phyloP scores from a whole-genome alignment of 2,888 invertebrate genomes.

The Beris chalybata region DNA sequence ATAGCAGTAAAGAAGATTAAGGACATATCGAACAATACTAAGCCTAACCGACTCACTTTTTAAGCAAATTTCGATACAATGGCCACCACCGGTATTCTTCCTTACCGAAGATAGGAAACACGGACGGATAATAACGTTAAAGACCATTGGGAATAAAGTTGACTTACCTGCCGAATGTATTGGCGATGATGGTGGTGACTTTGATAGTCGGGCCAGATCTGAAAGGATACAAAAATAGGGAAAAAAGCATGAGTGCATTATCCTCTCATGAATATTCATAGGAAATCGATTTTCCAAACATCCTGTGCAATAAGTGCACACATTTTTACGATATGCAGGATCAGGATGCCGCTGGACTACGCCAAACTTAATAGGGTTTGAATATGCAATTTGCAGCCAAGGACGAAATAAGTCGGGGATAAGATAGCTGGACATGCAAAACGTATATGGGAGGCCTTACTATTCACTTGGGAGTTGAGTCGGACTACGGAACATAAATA shows the following conservation, averaged over 20 bases:
- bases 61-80: slow-evolving; percentile 20
- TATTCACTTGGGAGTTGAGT: slow-evolving; percentile 17
- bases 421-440: slow-evolving; percentile 21
- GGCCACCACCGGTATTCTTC: too few species aligned
- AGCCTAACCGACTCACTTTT: slow-evolving; percentile 4
- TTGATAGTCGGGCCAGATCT: slow-evolving; percentile 54
- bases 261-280: slow-evolving; percentile 41
- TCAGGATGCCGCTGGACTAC: too few species aligned
- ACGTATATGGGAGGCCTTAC: background rate
- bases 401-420: too few species aligned
- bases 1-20: slow-evolving; percentile 40
- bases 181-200: slow-evolving; percentile 54
- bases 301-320: too few species aligned
- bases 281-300: background rate
- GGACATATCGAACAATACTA: slow-evolving; percentile 30
- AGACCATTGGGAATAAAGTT: slow-evolving; percentile 22
- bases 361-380: too few species aligned
- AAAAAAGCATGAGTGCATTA: slow-evolving; percentile 38
- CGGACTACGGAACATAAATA: slow-evolving; percentile 21
- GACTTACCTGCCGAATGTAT: slow-evolving; percentile 50
- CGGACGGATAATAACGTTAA: slow-evolving; percentile 24
- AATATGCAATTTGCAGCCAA: too few species aligned
- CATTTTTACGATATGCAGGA: too few species aligned
- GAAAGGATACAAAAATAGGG: slow-evolving; percentile 42
- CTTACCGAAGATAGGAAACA: slow-evolving; percentile 25